Conservation (phyloP, 2,113 vertebrate species). For the Atherinomorus stipes region DNA sequence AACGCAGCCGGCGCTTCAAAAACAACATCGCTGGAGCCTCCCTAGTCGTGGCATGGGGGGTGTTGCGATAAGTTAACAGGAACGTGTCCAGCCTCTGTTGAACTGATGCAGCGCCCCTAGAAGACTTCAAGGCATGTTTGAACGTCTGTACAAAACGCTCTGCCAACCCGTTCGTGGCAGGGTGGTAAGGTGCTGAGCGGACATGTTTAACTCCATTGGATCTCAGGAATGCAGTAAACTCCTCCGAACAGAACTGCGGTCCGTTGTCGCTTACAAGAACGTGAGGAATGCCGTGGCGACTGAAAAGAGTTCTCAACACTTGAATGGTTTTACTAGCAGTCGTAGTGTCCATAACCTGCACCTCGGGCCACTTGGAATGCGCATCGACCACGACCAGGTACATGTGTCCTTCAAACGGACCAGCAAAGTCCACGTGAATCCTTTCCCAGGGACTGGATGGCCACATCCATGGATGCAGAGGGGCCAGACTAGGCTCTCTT, state of each 20-base stretch:
- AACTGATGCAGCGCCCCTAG: neutral
- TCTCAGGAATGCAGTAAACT: neutral
- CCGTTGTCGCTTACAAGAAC: neutral
- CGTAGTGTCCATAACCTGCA: neutral
- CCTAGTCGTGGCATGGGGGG: neutral
- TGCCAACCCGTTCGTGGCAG: neutral
- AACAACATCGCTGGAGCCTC: neutral
- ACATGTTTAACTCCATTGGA: neutral
- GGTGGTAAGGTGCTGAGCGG: neutral
- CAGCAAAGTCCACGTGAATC: too few species aligned
- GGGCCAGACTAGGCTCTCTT: too few species aligned
- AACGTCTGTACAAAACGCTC: neutral
- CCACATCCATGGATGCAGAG: too few species aligned
- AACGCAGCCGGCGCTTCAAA: neutral
- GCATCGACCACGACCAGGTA: neutral
- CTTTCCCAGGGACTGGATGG: too few species aligned
- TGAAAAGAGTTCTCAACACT: too few species aligned
- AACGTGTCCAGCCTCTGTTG: neutral
- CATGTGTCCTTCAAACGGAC: conserved; percentile 2
- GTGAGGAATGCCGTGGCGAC: too few species aligned
- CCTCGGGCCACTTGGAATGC: neutral
- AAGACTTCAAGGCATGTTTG: neutral
- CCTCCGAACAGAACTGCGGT: neutral
- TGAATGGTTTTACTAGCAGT: neutral
- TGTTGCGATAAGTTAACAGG: neutral